These are phyloP conservation scores for Triplophysa siluroides DNA, from an alignment of 2,113 vertebrate genomes.

Conservation along the genomic window DNA sequence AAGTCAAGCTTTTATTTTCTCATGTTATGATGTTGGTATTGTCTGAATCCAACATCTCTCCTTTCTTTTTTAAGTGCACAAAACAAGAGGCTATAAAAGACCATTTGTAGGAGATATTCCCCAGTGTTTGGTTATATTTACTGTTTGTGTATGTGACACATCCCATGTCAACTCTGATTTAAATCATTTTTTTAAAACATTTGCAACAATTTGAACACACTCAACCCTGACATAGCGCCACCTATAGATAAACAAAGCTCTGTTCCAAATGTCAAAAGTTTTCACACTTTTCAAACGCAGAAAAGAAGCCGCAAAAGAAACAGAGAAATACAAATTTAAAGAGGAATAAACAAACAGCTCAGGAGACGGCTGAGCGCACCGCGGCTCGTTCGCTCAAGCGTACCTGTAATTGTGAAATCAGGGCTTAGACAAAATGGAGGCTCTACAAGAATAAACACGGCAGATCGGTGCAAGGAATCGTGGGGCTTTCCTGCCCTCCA, in stretches of 20 bases:
- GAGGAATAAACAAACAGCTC: conserved; percentile 28
- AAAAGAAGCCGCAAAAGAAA: neutral
- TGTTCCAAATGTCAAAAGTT: neutral
- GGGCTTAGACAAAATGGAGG: conserved; percentile 54
- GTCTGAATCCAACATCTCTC: too few relatives aligned
- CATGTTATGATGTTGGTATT: too few relatives aligned
- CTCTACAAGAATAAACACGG: conserved; percentile 36
- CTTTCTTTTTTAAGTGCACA: too few relatives aligned
- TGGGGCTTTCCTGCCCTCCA: conserved; percentile 58
- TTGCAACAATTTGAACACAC: neutral
- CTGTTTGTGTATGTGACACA: neutral
- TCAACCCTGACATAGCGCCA: conserved; percentile 8
- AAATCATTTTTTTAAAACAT: neutral
- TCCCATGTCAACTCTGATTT: neutral
- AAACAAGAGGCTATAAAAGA: neutral
- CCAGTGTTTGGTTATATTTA: neutral
- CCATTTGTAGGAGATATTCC: too few relatives aligned
- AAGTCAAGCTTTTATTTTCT: neutral
- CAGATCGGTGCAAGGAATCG: conserved; percentile 42
- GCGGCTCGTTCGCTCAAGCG: conserved; percentile 34
- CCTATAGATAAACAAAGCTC: conserved; percentile 3
- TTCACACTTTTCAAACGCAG: conserved; percentile 16
- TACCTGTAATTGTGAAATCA: conserved; percentile 34
- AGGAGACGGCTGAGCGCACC: conserved; percentile 31
- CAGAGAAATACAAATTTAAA: conserved; percentile 16